These are phyloP conservation scores for Drosophila biarmipes DNA, from an alignment of 1,140 invertebrate genomes.

Conservation along the genomic window DNA sequence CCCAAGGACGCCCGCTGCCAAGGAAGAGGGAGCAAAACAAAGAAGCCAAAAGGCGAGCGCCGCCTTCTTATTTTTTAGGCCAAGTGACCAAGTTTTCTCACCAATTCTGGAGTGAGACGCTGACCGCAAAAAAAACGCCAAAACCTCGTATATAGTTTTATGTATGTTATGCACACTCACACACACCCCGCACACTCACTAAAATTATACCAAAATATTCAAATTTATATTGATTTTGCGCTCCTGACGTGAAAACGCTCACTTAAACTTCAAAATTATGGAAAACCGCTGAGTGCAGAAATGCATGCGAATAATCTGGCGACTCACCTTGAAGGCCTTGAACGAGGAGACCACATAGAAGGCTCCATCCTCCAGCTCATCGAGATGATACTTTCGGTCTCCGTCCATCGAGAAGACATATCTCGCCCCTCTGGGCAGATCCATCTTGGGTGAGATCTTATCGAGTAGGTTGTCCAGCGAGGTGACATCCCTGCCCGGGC, in stretches of 20 bases:
- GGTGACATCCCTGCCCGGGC: constrained; percentile 93
- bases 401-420: constrained; percentile 97
- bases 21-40: constrained; percentile 67
- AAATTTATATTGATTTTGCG: constrained; percentile 81
- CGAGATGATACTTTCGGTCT: constrained; percentile 91
- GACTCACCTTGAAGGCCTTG: constrained; percentile 94
- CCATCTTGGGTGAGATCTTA: constrained; percentile 92
- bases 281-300: constrained; percentile 19
- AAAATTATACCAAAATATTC: constrained; percentile 81
- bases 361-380: constrained; percentile 95
- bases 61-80: constrained; percentile 67
- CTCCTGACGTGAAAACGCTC: constrained; percentile 64
- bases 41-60: constrained; percentile 54
- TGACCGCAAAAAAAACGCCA: constrained; percentile 62
- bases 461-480: constrained; percentile 94
- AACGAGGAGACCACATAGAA: constrained; percentile 96
- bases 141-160: constrained; percentile 60
- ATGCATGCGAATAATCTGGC: constrained; percentile 40
- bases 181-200: constrained; percentile 27
- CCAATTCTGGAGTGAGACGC: constrained; percentile 30
- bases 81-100: constrained; percentile 61
- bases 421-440: constrained; percentile 92
- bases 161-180: constrained; percentile 34
- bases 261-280: constrained; percentile 60
- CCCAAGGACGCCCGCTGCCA: constrained; percentile 20